Evolutionary conservation across 2,888 invertebrate species (phyloP).

Genomic region (Amphipyra tragopoginis): DNA sequence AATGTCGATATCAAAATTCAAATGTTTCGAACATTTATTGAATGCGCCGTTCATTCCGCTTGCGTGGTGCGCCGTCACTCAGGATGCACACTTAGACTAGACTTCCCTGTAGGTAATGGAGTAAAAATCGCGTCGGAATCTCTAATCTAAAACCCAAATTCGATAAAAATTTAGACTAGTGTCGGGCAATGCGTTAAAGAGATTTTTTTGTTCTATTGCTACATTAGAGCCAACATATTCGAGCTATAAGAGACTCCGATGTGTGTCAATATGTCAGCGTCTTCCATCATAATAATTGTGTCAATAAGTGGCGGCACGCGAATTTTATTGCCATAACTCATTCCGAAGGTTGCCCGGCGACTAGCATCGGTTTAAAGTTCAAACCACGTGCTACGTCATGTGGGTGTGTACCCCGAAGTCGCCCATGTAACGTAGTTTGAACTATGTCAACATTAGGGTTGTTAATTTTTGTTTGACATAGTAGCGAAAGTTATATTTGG

Average conservation of each 20-base stretch:
- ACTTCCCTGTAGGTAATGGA: too few relatives aligned
- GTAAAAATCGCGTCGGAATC: too few relatives aligned
- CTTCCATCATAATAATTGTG: slow-evolving; percentile 38
- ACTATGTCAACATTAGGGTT: slow-evolving; percentile 25
- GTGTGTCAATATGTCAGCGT: slow-evolving; percentile 22
- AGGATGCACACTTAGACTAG: too few relatives aligned
- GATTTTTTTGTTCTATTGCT: too few relatives aligned
- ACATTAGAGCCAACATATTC: too few relatives aligned
- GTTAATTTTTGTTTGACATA: background rate
- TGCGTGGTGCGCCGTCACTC: too few relatives aligned
- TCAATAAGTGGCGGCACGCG: slow-evolving; percentile 43
- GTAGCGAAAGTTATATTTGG: background rate
- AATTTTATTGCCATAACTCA: slow-evolving; percentile 49
- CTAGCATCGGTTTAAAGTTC: background rate
- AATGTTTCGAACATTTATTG: too few relatives aligned
- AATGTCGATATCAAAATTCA: too few relatives aligned
- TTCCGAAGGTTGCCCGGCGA: slow-evolving; percentile 38
- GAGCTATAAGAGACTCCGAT: background rate
- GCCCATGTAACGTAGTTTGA: slow-evolving; percentile 9
- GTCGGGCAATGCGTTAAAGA: too few relatives aligned
- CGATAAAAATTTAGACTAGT: too few relatives aligned
- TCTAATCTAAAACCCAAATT: too few relatives aligned
- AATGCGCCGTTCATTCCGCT: too few relatives aligned
- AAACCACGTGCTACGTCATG: background rate
- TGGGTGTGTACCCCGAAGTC: slow-evolving; percentile 16